phyloP scores from a whole-genome alignment of 2,113 vertebrate species.

The Sylvietta virens region DNA sequence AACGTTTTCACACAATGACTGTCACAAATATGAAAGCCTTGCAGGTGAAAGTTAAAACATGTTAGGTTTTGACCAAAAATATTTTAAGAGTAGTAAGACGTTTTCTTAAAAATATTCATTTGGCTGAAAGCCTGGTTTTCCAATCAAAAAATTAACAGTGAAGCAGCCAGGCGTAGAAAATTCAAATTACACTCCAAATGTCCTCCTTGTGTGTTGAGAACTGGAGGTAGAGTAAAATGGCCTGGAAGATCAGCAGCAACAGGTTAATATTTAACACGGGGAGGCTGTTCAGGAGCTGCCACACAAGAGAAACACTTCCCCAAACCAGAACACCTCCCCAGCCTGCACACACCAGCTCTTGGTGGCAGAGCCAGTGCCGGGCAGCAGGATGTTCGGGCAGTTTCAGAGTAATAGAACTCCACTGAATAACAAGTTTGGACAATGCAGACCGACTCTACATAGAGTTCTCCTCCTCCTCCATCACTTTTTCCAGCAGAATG shows the following conservation, averaged over 20 bases:
- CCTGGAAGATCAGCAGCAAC: neutral
- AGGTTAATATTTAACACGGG: neutral
- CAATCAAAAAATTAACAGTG: neutral
- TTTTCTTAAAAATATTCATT: neutral
- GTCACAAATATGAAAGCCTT: neutral
- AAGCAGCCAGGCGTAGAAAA: neutral
- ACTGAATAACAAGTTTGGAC: neutral
- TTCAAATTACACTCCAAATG: neutral
- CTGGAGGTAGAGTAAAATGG: neutral
- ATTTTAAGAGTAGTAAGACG: neutral
- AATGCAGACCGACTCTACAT: rapidly evolving
- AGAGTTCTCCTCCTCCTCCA: neutral
- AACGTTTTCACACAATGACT: neutral
- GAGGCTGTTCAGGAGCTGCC: neutral
- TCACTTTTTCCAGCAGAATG: neutral
- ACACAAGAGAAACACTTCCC: neutral
- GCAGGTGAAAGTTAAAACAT: neutral
- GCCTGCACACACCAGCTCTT: neutral
- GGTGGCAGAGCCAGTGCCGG: neutral
- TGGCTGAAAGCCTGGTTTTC: neutral
- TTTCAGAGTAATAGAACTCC: neutral
- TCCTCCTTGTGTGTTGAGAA: neutral
- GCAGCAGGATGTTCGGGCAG: neutral
- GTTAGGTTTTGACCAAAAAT: neutral
- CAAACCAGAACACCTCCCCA: too few species aligned